Percentiles rank a stretch among this genome's conserved stretches.
phyloP scores from a whole-genome alignment of 2,888 invertebrate species.

The Sabatieria punctata region DNA sequence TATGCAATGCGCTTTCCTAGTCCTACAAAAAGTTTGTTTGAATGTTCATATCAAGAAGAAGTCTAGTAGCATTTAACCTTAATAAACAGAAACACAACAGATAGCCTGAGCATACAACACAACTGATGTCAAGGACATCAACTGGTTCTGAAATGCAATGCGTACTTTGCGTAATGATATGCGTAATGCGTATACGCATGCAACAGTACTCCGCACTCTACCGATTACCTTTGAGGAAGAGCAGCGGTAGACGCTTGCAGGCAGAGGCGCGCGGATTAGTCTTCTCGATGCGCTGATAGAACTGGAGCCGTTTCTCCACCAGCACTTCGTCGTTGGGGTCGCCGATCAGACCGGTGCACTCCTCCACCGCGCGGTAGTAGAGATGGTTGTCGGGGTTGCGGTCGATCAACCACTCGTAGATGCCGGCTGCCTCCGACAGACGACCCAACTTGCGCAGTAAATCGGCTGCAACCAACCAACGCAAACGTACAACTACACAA shows the following conservation, averaged over 20 bases:
- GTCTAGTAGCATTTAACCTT: too few species aligned
- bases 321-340: conserved; percentile 17
- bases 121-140: too few species aligned
- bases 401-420: conserved; percentile 64
- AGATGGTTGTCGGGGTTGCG: conserved; percentile 89
- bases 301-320: conserved; percentile 55
- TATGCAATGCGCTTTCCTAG: too few species aligned
- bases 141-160: too few species aligned
- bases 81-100: conserved; percentile 8
- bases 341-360: conserved; percentile 54
- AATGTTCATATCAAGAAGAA: too few species aligned
- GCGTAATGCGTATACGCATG: too few species aligned
- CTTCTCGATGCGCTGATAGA: conserved; percentile 59
- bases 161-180: too few species aligned
- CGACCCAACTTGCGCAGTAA: conserved; percentile 40
- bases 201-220: conserved; percentile 69
- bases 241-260: conserved; percentile 29
- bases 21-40: too few species aligned
- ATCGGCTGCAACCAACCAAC: conserved; percentile 31
- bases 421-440: conserved; percentile 52
- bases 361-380: conserved; percentile 74
- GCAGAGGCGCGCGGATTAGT: conserved; percentile 69
- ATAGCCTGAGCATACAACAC: too few species aligned
- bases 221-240: conserved; percentile 39
- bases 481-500: too few species aligned